phyloP scores from a whole-genome alignment of 2,797 vertebrate species.

The Artibeus lituratus region DNA sequence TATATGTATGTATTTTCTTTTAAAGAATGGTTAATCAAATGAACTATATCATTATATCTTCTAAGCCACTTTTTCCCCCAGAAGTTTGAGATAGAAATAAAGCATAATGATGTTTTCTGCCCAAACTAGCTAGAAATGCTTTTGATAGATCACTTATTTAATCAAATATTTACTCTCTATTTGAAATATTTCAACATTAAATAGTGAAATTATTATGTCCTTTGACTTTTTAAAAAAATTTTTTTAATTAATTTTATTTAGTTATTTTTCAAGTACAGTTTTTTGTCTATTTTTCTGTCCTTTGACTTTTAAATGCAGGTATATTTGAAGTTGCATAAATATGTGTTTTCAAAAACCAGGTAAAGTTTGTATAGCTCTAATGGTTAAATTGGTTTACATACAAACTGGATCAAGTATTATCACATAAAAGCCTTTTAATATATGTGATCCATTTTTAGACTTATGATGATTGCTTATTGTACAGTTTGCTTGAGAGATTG shows the following conservation, averaged over 20 bases:
- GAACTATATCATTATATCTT: not conserved
- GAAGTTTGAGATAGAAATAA: constrained; percentile 36
- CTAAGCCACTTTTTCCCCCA: not conserved
- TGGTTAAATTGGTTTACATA: constrained; percentile 23
- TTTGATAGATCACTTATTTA: not conserved
- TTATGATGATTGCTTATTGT: not conserved
- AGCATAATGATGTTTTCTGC: not conserved
- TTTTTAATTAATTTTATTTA: too few relatives aligned
- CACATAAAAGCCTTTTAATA: constrained; percentile 5
- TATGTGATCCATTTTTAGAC: constrained; percentile 11
- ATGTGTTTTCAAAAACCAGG: not conserved
- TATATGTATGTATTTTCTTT: not conserved
- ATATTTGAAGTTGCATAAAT: constrained; percentile 4
- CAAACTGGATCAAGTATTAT: not conserved
- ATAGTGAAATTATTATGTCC: not conserved
- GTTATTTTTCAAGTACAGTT: too few relatives aligned
- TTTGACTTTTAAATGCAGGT: not conserved
- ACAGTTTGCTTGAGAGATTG: not conserved
- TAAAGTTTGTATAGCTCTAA: not conserved
- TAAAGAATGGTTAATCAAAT: constrained; percentile 1
- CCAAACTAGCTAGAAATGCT: not conserved
- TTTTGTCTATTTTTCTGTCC: too few relatives aligned
- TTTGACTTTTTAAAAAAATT: too few relatives aligned
- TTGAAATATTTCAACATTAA: constrained; percentile 44
- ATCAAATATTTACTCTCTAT: not conserved